Base-by-base conservation (phyloP, 2,888 invertebrate genomes). In the Crepidodera aurea region DNA sequence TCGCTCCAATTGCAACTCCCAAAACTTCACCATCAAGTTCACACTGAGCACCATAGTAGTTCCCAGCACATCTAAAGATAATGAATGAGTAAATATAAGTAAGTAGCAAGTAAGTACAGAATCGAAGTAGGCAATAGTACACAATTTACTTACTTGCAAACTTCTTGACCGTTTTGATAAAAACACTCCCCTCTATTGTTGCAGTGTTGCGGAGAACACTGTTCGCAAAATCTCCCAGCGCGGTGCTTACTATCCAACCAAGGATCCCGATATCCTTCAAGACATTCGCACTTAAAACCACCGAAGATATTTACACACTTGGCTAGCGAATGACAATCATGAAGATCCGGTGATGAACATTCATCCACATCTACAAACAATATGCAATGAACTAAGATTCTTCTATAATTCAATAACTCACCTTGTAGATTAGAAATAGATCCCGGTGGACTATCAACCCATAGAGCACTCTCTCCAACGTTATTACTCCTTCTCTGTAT, bases 11-110 rank as follows among this genome's bases (percentile, higher is more conserved):
- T 0, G 95, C 94, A 18, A 95, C 95, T 0, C 93, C 94, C 15
- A 96, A 83, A 50, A 96, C 94, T 82, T 95, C 95, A 0, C 94
- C 95, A 78, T 96, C 96, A 54, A 95, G 88, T 79, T 95, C 94
- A 74, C 96, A 96, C 68, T 91, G 89, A 0, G 89, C 87, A 0
- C 96, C 96, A 79, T 94, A 95, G 80, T 93, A 94, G 67, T 91
- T 92, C 0, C 93, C 90, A n/a, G 88, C 83, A 73, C 95, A 95
- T 53, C 91, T 91, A 77, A 68, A 82, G 60, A 50, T 16, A 39
- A 7, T n/a, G n/a, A n/a, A n/a, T n/a, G n/a, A n/a, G n/a, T n/a
- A n/a, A n/a, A n/a, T n/a, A n/a, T n/a, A n/a, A n/a, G n/a, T n/a
- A n/a, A n/a, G n/a, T n/a, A n/a, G n/a, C n/a, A n/a, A n/a, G n/a